These are phyloP conservation scores for Porites lobata DNA, from an alignment of 92 coral and sea anemone genomes.

Conservation along the genomic window DNA sequence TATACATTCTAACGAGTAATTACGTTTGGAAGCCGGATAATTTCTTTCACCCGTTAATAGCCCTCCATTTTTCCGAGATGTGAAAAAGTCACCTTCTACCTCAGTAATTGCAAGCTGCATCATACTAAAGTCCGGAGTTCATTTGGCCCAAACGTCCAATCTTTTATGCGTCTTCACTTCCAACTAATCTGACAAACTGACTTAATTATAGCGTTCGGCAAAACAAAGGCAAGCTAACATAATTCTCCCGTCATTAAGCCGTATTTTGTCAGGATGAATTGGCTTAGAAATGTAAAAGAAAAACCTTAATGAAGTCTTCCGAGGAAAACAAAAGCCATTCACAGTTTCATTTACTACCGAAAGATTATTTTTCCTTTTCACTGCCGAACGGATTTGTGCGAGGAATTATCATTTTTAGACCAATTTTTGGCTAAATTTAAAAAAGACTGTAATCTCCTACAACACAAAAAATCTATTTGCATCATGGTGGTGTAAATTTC, in stretches of 20 bases:
- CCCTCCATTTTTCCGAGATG: slow-evolving; percentile 24
- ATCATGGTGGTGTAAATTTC: too few species aligned
- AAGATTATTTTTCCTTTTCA: slow-evolving; percentile 19
- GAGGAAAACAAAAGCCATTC: slow-evolving; percentile 61
- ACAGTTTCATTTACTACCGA: slow-evolving; percentile 58
- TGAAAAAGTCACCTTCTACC: background rate
- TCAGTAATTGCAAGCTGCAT: slow-evolving; percentile 7
- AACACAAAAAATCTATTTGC: background rate
- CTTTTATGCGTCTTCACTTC: slow-evolving; percentile 11
- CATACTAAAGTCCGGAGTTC: slow-evolving; percentile 5
- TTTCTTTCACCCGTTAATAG: slow-evolving; percentile 55
- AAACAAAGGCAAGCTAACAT: slow-evolving; percentile 54
- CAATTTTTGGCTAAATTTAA: background rate
- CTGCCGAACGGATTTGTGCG: slow-evolving; percentile 9
- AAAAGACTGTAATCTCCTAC: background rate
- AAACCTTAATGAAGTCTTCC: slow-evolving; percentile 68
- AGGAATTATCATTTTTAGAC: background rate
- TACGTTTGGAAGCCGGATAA: slow-evolving; percentile 3
- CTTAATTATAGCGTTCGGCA: slow-evolving; percentile 40
- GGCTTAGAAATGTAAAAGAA: slow-evolving; percentile 53
- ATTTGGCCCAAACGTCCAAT: slow-evolving; percentile 20
- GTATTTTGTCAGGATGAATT: slow-evolving; percentile 71
- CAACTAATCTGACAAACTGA: slow-evolving; percentile 21
- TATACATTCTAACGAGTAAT: slow-evolving; percentile 22
- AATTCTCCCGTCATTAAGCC: slow-evolving; percentile 70